Base-by-base conservation (phyloP, 2,113 vertebrate genomes). In the Chaetura pelagica region DNA sequence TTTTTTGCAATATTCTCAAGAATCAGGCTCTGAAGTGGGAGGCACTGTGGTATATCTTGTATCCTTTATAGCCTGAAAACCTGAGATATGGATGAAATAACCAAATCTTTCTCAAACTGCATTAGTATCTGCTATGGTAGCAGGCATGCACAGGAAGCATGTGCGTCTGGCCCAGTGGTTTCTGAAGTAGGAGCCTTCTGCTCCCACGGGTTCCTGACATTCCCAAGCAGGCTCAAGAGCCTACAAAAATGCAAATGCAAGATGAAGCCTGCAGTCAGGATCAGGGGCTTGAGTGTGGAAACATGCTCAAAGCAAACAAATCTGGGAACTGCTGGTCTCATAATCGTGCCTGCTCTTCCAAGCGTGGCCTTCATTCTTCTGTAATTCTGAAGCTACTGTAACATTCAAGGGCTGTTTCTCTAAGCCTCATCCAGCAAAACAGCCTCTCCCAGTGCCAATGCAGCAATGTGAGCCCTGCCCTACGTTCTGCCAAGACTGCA, bases 401-500 rank as follows among this genome's bases (percentile, higher is more conserved):
- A 80, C 58, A 35, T 51, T 87, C 51, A 44, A 59, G 58, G 57
- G 49, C 42, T 85, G 49, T 57, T 94, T 78, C 51, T 72, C 79
- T 64, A 48, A 87, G 54, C 29, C 27, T 68, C 8, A 8, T 46
- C 54, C 74, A 96, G n/a, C 44, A 69, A 94, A 68, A 29, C 23
- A 42, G 89, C 22, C 24, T 94, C 64, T 79, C 76, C 27, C 23
- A 22, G 26, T 38, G 69, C 76, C 86, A 91, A 24, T 77, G 87
- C 82, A 87, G 95, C 68, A 78, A 78, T 22, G 49, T 75, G 81
- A 93, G 57, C 34, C 5, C 48, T 94, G 86, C 69, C 95, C 95
- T 94, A 94, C 82, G 87, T 96, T 95, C 84, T 94, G 93, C 90
- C 84, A 90, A 75, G 58, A 73, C 46, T 84, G 92, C 85, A 69